Percentiles rank a stretch among this genome's conserved stretches.
phyloP scores from a whole-genome alignment of 2,888 invertebrate species.

The Synergus laeviventris region DNA sequence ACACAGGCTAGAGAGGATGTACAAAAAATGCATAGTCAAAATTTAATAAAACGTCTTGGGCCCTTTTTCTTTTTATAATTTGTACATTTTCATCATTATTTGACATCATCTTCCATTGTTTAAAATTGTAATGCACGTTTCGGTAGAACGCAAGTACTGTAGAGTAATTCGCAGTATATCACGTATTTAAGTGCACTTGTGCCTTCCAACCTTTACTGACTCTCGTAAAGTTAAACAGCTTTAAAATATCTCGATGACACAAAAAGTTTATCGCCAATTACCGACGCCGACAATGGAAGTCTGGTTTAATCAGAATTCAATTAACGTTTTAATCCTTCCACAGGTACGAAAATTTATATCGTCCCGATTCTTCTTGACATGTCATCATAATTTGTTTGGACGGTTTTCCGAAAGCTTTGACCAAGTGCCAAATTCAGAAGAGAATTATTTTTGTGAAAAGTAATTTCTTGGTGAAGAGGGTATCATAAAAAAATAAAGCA shows the following conservation, averaged over 20 bases:
- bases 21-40: too few relatives aligned
- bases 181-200: slow-evolving; percentile 50
- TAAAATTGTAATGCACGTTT: too few relatives aligned
- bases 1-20: slow-evolving; percentile 52
- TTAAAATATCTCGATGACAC: slow-evolving; percentile 13
- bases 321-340: slow-evolving; percentile 23
- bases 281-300: neutral
- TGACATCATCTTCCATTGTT: too few relatives aligned
- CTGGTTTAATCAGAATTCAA: slow-evolving; percentile 22
- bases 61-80: too few relatives aligned
- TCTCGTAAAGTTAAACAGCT: slow-evolving; percentile 40
- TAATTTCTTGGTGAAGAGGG: neutral
- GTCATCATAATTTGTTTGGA: neutral
- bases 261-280: slow-evolving; percentile 13
- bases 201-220: slow-evolving; percentile 45
- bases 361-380: neutral
- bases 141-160: slow-evolving; percentile 11
- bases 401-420: too few relatives aligned
- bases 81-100: too few relatives aligned
- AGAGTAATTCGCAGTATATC: slow-evolving; percentile 45
- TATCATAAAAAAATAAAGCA: neutral
- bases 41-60: too few relatives aligned
- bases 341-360: neutral
- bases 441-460: neutral
- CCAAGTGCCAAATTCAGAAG: too few relatives aligned